These are phyloP conservation scores for Psammodynastes pulverulentus DNA, from an alignment of 2,113 vertebrate genomes.

Conservation along the genomic window DNA sequence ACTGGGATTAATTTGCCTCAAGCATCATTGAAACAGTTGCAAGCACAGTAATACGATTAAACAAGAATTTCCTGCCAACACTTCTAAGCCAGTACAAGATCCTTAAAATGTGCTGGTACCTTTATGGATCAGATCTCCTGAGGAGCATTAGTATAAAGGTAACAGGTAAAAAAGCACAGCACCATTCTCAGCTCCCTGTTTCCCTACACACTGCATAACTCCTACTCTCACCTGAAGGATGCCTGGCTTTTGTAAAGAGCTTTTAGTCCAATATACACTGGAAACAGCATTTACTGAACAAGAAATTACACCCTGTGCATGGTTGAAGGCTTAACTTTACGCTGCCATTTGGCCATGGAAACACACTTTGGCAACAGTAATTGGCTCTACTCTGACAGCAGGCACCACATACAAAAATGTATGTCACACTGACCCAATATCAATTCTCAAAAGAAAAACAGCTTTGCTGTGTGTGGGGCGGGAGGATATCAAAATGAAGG, in stretches of 20 bases:
- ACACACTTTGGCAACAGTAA: neutral
- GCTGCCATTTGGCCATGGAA: neutral
- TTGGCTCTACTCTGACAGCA: neutral
- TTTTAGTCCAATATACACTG: neutral
- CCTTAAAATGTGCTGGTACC: neutral
- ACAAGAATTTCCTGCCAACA: slow-evolving; percentile 7
- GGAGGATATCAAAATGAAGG: neutral
- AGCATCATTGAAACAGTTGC: slow-evolving; percentile 30
- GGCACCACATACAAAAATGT: neutral
- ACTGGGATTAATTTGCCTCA: slow-evolving; percentile 36
- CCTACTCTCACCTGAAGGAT: neutral
- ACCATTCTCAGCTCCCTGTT: neutral
- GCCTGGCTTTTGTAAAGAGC: neutral
- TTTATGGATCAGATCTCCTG: slow-evolving; percentile 9
- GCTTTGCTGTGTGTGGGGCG: neutral
- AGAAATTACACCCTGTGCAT: neutral
- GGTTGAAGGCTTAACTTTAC: neutral
- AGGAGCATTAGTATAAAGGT: neutral
- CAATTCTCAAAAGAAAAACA: neutral
- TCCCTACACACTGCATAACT: neutral
- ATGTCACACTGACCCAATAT: neutral
- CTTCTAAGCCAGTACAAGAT: neutral
- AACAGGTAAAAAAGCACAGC: neutral
- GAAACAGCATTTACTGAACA: slow-evolving; percentile 9
- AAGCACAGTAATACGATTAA: slow-evolving; percentile 28